phyloP scores from a whole-genome alignment of 2,113 vertebrate species.

The Microcebus griseorufus region DNA sequence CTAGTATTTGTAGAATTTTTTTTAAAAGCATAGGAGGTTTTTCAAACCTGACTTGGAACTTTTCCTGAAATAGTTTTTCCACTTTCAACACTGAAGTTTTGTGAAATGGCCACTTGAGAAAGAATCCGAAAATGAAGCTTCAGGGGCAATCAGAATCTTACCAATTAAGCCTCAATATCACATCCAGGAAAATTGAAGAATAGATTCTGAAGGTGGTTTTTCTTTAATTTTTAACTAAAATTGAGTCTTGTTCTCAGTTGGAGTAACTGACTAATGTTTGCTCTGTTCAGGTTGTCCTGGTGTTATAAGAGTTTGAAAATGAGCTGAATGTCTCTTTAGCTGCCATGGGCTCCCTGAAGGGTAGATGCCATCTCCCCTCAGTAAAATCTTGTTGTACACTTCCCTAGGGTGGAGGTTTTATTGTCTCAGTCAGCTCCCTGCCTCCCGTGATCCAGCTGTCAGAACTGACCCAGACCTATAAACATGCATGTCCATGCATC shows the following conservation, averaged over 20 bases:
- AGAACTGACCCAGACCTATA: not conserved
- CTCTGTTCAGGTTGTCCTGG: not conserved
- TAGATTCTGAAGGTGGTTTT: not conserved
- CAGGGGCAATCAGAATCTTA: not conserved
- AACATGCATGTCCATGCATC: not conserved
- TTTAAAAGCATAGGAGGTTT: not conserved
- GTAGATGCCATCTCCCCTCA: not conserved
- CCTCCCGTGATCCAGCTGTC: accelerated
- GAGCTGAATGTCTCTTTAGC: not conserved
- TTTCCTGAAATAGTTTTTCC: not conserved
- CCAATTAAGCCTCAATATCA: not conserved
- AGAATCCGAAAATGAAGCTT: not conserved
- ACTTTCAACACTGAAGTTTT: not conserved
- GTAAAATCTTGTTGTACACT: not conserved
- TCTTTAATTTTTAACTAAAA: not conserved
- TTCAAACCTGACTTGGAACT: not conserved
- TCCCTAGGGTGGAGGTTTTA: not conserved
- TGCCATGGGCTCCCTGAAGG: not conserved
- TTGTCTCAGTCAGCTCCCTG: not conserved
- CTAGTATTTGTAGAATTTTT: not conserved
- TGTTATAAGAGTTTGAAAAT: not conserved
- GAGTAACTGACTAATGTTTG: not conserved
- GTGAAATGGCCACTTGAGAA: not conserved
- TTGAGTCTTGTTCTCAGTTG: not conserved
- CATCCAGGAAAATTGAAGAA: not conserved